Evolutionary conservation across 1,140 invertebrate genomes (phyloP).

Genomic region (Ericerus pela): DNA sequence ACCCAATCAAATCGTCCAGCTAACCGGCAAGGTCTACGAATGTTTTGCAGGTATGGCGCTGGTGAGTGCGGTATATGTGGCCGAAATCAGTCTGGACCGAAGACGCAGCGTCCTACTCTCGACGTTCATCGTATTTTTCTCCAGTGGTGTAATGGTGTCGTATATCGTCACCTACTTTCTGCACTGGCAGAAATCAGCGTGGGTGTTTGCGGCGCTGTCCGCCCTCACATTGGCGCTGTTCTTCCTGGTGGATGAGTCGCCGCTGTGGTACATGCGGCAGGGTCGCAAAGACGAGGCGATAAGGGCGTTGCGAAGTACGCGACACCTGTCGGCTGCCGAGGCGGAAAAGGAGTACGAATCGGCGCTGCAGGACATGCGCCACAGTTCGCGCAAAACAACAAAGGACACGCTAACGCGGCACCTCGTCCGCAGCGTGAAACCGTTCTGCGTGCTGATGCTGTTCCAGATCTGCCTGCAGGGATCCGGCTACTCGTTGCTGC

Average conservation of each 20-base stretch:
- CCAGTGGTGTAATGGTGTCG: not conserved
- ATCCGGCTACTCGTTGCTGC: not conserved
- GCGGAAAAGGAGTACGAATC: not conserved
- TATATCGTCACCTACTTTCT: not conserved
- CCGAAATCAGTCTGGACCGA: not conserved
- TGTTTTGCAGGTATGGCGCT: not conserved
- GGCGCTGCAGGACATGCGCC: no score
- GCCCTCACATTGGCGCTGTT: not conserved
- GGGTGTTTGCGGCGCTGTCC: not conserved
- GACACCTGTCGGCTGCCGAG: not conserved
- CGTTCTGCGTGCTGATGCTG: not conserved
- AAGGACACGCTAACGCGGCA: not conserved
- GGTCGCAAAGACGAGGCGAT: not conserved
- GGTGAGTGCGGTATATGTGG: not conserved
- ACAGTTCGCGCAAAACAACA: not conserved
- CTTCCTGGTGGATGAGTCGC: not conserved
- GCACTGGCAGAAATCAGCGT: not conserved
- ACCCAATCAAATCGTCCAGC: no score
- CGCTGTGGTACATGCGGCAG: not conserved
- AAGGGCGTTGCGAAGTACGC: not conserved
- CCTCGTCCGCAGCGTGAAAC: not conserved
- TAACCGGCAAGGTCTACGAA: no score
- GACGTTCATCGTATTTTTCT: not conserved
- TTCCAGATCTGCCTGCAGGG: slow-evolving; percentile 1
- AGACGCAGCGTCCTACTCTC: not conserved